Conservation (phyloP, 2,113 vertebrate genomes). For the Amazona vittata region DNA sequence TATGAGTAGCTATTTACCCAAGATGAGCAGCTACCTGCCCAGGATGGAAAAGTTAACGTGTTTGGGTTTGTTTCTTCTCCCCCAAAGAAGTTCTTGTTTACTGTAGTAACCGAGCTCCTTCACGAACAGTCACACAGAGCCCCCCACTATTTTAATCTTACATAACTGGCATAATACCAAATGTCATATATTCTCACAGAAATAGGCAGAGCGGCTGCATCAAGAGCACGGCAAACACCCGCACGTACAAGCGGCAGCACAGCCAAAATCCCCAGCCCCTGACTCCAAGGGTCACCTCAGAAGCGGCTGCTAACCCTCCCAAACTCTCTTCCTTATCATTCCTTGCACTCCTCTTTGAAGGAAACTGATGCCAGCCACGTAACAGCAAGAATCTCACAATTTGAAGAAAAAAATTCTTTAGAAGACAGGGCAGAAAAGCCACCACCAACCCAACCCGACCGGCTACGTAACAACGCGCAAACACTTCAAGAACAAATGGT, state of each 20-base stretch:
- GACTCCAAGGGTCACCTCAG: not conserved
- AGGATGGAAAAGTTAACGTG: fast-evolving
- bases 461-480: not conserved
- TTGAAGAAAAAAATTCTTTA: not conserved
- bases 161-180: fast-evolving
- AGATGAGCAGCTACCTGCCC: not conserved
- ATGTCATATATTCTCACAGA: fast-evolving
- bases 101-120: not conserved
- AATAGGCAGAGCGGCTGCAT: not conserved
- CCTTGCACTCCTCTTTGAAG: fast-evolving
- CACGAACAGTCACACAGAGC: fast-evolving
- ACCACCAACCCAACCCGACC: not conserved
- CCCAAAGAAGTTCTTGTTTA: not conserved
- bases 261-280: fast-evolving
- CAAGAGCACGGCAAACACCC: not conserved
- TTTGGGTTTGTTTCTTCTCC: not conserved
- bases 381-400: not conserved
- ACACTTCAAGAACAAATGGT: not conserved
- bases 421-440: not conserved
- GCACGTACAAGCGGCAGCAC: fast-evolving
- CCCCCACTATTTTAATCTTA: not conserved
- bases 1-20: not conserved
- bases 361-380: not conserved
- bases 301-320: not conserved
- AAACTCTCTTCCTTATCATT: fast-evolving